These are phyloP conservation scores for Vanessa cardui DNA, from an alignment of 2,888 invertebrate genomes.

Conservation along the genomic window DNA sequence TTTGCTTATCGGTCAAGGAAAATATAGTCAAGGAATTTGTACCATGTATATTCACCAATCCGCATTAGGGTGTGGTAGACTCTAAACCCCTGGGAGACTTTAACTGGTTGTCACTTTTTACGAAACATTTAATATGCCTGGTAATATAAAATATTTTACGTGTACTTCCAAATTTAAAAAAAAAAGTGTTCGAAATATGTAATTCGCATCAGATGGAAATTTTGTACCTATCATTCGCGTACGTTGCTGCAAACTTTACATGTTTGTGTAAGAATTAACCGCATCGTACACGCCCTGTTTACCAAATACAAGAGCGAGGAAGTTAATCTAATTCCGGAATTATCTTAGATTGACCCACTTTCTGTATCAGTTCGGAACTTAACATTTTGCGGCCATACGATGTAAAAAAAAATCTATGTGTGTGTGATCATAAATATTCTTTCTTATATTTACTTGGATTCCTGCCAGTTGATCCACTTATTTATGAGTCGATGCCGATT, in stretches of 20 bases:
- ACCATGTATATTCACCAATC: too few species aligned
- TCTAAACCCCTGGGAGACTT: too few species aligned
- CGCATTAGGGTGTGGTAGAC: too few species aligned
- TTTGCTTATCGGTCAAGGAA: too few species aligned
- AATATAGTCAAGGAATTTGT: too few species aligned
- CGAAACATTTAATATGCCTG: too few species aligned
- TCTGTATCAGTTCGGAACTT: conserved; percentile 22
- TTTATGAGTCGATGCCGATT: conserved; percentile 32
- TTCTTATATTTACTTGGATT: conserved; percentile 36
- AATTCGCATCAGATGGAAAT: not conserved
- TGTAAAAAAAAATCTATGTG: conserved; percentile 29
- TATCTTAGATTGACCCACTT: conserved; percentile 35
- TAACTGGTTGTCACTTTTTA: too few species aligned
- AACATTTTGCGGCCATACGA: conserved; percentile 22
- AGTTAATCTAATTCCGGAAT: conserved; percentile 30
- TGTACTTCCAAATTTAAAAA: not conserved
- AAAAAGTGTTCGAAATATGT: not conserved
- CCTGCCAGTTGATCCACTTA: conserved; percentile 40
- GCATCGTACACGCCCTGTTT: conserved; percentile 23
- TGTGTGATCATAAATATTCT: conserved; percentile 36
- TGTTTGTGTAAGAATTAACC: conserved; percentile 24
- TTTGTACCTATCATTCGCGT: not conserved
- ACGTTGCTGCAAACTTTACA: conserved; percentile 6
- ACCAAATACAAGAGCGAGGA: conserved; percentile 19
- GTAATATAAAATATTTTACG: too few species aligned